Evolutionary conservation across 2,113 vertebrate genomes (phyloP), one percentile per base, ranked within the genome.

Genomic region (Pachyramphus minor): DNA sequence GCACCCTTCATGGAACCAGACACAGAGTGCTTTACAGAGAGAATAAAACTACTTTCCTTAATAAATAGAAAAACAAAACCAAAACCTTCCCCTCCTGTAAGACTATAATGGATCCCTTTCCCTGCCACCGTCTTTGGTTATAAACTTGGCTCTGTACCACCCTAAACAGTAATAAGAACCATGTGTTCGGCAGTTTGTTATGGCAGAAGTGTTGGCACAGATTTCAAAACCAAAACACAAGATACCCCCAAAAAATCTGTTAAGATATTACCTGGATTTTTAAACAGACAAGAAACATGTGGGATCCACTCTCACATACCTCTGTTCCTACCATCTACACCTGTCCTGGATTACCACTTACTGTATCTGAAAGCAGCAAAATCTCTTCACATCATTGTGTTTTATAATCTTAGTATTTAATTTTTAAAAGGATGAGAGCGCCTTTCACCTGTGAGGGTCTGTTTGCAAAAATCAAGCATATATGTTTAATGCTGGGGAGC

Each of bases 401-500:
- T 45, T 35, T 7, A 27, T 79, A 80, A 72, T 56, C 35, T 23
- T 21, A 83, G 20, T 8, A 5, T 27, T 82, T 18, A 41, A 37
- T 59, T 62, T 94, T 90, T 84, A 60, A 88, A 78, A 89, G 90
- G 80, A 71, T 84, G 72, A 95, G 89, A 83, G 35, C 41, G 23
- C 74, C 84, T 91, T 52, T 63, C 89, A 92, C 91, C 93, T 75
- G n/a, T 63, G 93, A 94, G 47, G 58, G 60, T 89, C 85, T 75
- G 63, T 66, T 76, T 84, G 47, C 49, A 89, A 75, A 85, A 53
- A 12, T 12, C n/a, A 90, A 76, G 75, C 67, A 33, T 9, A 9
- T 39, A 85, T 22, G 90, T 97, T 90, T 77, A 87, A 86, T 76
- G 94, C 78, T 80, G 75, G 47, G 79, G 76, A 95, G 91, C 63